Percentiles rank a stretch among this genome's conserved stretches.
Conservation (phyloP, 2,888 invertebrate species). For the Caenorhabditis becei region DNA sequence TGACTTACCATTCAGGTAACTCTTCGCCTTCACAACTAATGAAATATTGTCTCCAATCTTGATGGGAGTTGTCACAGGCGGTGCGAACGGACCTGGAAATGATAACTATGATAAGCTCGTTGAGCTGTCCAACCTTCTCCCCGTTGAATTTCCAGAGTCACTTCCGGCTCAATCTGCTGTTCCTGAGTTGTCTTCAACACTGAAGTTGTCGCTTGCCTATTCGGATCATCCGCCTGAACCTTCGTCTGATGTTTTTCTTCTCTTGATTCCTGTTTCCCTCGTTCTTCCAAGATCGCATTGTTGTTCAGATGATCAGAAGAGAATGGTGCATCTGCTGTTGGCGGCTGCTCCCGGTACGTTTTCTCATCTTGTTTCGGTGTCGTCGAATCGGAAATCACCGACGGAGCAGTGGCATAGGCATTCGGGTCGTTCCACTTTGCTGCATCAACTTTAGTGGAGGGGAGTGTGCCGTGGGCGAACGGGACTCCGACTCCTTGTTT, state of each 20-base stretch:
- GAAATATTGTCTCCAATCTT: slow-evolving; percentile 80
- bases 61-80: slow-evolving; percentile 74
- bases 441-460: slow-evolving; percentile 56
- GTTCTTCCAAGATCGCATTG: slow-evolving; percentile 38
- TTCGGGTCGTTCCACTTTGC: slow-evolving; percentile 62
- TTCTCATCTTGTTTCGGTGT: slow-evolving; percentile 29
- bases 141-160: slow-evolving; percentile 77
- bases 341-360: slow-evolving; percentile 61
- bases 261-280: too few species aligned
- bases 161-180: slow-evolving; percentile 60
- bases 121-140: slow-evolving; percentile 66
- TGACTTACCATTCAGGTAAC: slow-evolving; percentile 63
- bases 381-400: slow-evolving; percentile 23
- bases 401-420: slow-evolving; percentile 54
- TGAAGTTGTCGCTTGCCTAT: slow-evolving; percentile 9
- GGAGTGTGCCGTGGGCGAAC: slow-evolving; percentile 38
- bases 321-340: slow-evolving; percentile 58
- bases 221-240: slow-evolving; percentile 35
- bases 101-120: not conserved
- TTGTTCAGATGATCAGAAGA: slow-evolving; percentile 49
- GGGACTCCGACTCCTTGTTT: slow-evolving; percentile 63
- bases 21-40: slow-evolving; percentile 75
- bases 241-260: not conserved
- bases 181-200: slow-evolving; percentile 67
- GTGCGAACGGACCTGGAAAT: slow-evolving; percentile 69